Base-by-base conservation (phyloP, 2,888 invertebrate species). In the Miltochrista miniata region DNA sequence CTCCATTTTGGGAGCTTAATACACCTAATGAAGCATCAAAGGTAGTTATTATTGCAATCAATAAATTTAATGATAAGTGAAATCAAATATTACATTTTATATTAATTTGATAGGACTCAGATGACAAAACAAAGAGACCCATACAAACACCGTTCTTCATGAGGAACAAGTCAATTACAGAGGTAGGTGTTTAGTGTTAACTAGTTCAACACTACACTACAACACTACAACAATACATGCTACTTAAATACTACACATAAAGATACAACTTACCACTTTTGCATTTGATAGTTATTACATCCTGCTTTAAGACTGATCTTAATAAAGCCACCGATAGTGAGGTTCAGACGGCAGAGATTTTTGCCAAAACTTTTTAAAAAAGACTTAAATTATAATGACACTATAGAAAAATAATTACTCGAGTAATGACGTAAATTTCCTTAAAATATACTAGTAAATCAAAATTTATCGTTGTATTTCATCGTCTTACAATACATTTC, bases 81-180 rank as follows among this genome's bases (percentile, higher is more conserved):
- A 37, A 18, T 31, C 42, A 30, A 4, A 3, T 13, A 10, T 37
- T 11, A 46, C 47, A 33, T 56, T 45, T 15, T 41, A 37, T 30
- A 15, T 48, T 49, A 39, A 33, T 52, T 64, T 48, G 45, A 40
- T 80, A 81, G 80, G 79, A 69, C 51, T 50, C 63, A 31, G 76
- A 78, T 31, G 75, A 76, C 51, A 70, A 59, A 59, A 63, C 61
- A 54, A 57, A 54, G 67, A 72, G 67, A 67, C 67, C 68, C 14
- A 58, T 59, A 64, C 72, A 75, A 58, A 59, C 74, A 43, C 74
- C 75, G 53, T 70, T 74, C 56, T 76, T 72, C 57, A 70, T 77
- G 59, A 74, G 79, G 64, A 78, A 76, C 58, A 80, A 77, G 54
- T 66, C 68, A 48, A 63, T 64, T 35, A 61, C 70, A 52, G 80